Conservation (phyloP, 2,888 invertebrate genomes). For the Drosophila ezoana region DNA sequence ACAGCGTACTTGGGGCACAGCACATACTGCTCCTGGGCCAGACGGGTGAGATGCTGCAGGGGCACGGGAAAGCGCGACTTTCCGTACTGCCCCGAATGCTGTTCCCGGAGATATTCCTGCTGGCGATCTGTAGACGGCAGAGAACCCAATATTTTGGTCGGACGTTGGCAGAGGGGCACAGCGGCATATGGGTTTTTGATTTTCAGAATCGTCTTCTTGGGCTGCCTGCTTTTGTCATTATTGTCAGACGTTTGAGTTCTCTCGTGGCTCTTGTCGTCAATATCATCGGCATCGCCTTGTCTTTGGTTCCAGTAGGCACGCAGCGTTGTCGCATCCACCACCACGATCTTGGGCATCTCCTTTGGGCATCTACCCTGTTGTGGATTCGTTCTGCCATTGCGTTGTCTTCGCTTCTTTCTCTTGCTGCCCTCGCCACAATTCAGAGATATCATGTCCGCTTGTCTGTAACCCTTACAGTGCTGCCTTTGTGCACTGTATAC, state of each 20-base stretch:
- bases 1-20: conserved; percentile 38
- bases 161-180: conserved; percentile 50
- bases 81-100: conserved; percentile 1
- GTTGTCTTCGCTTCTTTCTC: neutral
- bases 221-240: neutral
- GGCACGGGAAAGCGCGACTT: neutral
- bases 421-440: neutral
- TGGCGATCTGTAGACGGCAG: neutral
- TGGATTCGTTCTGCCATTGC: too few species aligned
- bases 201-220: neutral
- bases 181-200: conserved; percentile 7
- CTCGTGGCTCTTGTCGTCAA: neutral
- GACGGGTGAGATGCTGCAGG: conserved; percentile 3
- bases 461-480: neutral
- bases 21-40: neutral
- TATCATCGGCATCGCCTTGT: neutral
- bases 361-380: neutral
- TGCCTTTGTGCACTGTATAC: neutral
- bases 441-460: neutral
- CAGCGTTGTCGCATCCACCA: conserved; percentile 13
- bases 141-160: conserved; percentile 44
- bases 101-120: neutral
- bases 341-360: conserved; percentile 13
- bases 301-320: conserved; percentile 7
- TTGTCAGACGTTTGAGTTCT: neutral